phyloP scores from a whole-genome alignment of 1,140 invertebrate genomes.

The Formica selysi region DNA sequence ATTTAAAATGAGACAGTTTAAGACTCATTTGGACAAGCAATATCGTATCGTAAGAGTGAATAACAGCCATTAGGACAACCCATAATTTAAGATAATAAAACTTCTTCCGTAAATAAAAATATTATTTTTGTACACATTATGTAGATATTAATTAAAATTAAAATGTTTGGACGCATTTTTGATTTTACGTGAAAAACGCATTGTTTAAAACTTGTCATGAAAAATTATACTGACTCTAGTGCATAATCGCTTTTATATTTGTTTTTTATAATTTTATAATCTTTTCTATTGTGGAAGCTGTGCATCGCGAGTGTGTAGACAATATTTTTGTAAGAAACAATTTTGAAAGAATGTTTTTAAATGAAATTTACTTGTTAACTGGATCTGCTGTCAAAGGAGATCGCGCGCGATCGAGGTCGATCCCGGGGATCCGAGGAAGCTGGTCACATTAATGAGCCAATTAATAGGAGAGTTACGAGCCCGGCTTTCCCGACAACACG shows the following conservation, averaged over 20 bases:
- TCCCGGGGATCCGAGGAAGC: constrained; percentile 37
- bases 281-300: background rate
- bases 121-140: background rate
- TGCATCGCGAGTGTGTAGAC: background rate
- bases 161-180: background rate
- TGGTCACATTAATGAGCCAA: constrained; percentile 55
- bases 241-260: constrained; percentile 3
- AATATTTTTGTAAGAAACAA: background rate
- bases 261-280: background rate
- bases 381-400: constrained; percentile 20
- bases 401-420: constrained; percentile 50
- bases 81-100: constrained; percentile 15
- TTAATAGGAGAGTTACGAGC: constrained; percentile 48
- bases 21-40: background rate
- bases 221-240: background rate
- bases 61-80: background rate
- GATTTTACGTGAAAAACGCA: background rate
- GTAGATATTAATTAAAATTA: background rate
- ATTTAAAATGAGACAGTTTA: constrained; percentile 24
- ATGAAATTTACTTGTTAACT: constrained; percentile 31
- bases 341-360: background rate
- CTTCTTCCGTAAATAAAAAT: background rate
- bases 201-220: background rate
- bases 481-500: constrained; percentile 44
- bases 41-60: background rate